Evolutionary conservation across 2,113 vertebrate species (phyloP), one percentile per base, ranked within the genome.

Genomic region (Fulica atra): DNA sequence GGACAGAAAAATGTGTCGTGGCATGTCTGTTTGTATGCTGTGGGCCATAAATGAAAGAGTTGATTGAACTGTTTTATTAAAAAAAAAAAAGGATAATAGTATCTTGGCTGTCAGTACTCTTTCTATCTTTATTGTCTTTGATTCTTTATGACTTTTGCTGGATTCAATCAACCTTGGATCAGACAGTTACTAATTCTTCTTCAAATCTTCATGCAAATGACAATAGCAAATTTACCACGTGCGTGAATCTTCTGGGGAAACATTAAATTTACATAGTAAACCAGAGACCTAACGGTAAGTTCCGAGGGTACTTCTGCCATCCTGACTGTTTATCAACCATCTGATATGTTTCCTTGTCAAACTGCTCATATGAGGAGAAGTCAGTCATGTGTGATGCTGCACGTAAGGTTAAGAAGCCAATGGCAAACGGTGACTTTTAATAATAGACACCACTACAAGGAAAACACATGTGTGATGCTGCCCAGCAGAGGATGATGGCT

Each of bases 191-290:
- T 92, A 81, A 90, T 90, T 96, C 12, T 33, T 89, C 59, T 80
- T 88, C 79, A 93, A 83, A 93, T 57, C 71, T 65, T 79, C 28
- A 78, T 51, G 51, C 26, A 83, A 83, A 88, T 78, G 61, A 48
- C 51, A 86, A 56, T 0, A 1, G 26, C 48, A 51, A 61, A 21
- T 50, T 81, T n/a, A 16, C 31, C 42, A 5, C 13, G 29, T 66
- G 60, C 33, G 50, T 59, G 74, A 88, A 86, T 86, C 70, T 94
- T 87, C 87, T 83, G 79, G 72, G 76, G 88, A 93, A 93, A 86
- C 20, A 31, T 56, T 65, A 72, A 33, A 66, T 80, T 82, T 83
- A 25, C 60, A 14, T 13, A 56, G 54, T 46, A 94, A 89, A 66
- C 24, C 44, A 80, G 44, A 61, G 50, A 72, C 31, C 24, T 59